Base-by-base conservation (phyloP, 2,888 invertebrate genomes). In the Galerucella nymphaeae region DNA sequence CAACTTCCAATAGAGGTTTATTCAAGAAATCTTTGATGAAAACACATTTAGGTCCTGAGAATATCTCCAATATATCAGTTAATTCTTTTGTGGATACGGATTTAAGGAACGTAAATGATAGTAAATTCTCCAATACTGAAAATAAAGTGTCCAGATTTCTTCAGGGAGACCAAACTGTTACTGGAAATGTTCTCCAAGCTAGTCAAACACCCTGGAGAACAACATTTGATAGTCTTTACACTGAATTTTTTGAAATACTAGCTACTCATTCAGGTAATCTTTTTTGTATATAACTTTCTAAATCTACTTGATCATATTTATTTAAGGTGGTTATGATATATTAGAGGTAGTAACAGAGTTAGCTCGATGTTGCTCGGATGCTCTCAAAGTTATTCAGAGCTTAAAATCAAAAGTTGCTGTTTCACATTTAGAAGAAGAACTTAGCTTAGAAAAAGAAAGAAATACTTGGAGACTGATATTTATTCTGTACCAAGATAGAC, bases 381-480 rank as follows among this genome's bases (percentile, higher is more conserved):
- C 85, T 14, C 79, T 86, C 23, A 83, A 83, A 74, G 83, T 86
- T 42, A 80, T 86, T 55, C 80, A 82, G 74, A 81, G 83, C n/a
- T 78, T 86, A 66, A 85, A 86, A 78, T 80, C 84, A 0, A 85
- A 86, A 79, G 83, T 84, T 30, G 79, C 82, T 42, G 70, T 80
- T 55, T 68, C 75, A n/a, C 66, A 72, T 38, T 50, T 77, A 4
- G 80, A 83, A 55, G 83, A 84, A 73, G 85, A 85, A 71, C 72
- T 72, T 41, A 92, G 91, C 91, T 82, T 97, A 50, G 92, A 93
- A 75, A 92, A 93, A 81, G 98, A 98, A 84, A 90, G 94, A 45
- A 94, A 95, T 82, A 96, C 95, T 0, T 98, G 97, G 97, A 91
- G 94, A 79, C 88, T 98, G 30, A 83, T 97, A 6, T 91, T 92